These are phyloP conservation scores for Gonatopus flavifemur DNA, from an alignment of 1,140 invertebrate species.

Conservation along the genomic window DNA sequence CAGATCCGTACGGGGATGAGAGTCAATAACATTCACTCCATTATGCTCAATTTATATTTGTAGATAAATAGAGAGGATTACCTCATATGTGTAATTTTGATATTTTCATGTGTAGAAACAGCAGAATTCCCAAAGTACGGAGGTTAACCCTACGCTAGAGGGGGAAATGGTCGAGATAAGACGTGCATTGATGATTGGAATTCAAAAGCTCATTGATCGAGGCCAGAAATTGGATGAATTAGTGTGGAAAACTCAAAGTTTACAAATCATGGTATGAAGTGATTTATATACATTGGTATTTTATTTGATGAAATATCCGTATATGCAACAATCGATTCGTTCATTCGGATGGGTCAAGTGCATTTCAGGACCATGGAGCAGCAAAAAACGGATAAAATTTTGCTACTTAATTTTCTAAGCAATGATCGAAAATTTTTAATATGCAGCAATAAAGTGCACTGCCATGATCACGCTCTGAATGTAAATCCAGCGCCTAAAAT, in stretches of 20 bases:
- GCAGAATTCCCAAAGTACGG: slow-evolving; percentile 4
- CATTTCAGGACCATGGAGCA: neutral
- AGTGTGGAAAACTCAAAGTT: slow-evolving; percentile 35
- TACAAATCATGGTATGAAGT: slow-evolving; percentile 38
- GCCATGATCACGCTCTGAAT: no score
- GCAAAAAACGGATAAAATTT: neutral
- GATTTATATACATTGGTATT: neutral
- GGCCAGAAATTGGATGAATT: slow-evolving; percentile 44
- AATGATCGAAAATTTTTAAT: no score
- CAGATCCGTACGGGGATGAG: no score
- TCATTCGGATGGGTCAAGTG: neutral
- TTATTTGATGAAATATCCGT: neutral
- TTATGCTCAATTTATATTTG: no score
- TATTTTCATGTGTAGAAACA: slow-evolving; percentile 33
- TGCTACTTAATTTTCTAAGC: no score
- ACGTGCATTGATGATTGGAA: slow-evolving; percentile 33
- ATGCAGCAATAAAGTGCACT: no score
- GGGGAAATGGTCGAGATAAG: slow-evolving; percentile 34
- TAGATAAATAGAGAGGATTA: no score
- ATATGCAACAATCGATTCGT: neutral
- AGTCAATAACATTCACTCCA: no score
- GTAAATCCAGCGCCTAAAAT: no score
- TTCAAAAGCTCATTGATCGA: slow-evolving; percentile 41
- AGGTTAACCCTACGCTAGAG: slow-evolving; percentile 20
- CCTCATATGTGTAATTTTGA: no score